phyloP scores from a whole-genome alignment of 2,113 vertebrate species.

The Gasterosteus aculeatus region DNA sequence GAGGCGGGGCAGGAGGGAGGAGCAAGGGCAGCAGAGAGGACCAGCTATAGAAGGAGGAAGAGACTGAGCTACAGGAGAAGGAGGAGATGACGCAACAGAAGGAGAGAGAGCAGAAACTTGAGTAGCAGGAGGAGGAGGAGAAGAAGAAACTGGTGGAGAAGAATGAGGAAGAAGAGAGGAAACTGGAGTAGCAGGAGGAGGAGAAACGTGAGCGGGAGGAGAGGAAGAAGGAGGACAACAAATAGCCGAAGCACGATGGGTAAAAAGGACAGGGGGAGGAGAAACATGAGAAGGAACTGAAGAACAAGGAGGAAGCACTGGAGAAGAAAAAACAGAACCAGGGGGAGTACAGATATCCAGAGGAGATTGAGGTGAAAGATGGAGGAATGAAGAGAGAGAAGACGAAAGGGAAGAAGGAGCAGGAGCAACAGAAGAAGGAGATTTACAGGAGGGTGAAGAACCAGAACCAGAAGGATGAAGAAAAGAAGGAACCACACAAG shows the following conservation, averaged over 20 bases:
- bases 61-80: background rate
- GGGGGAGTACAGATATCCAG: background rate
- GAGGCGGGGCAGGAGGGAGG: constrained; percentile 67
- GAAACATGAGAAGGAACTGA: background rate
- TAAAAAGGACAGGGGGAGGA: background rate
- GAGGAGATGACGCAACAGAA: background rate
- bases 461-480: background rate
- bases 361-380: background rate
- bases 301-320: background rate
- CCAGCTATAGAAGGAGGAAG: background rate
- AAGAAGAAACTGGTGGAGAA: background rate
- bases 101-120: background rate
- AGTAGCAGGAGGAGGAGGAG: background rate
- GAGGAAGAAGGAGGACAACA: background rate
- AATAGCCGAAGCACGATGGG: background rate
- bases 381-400: background rate
- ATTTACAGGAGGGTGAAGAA: background rate
- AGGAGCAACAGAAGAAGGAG: background rate
- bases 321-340: background rate
- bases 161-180: background rate
- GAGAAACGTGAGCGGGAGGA: background rate
- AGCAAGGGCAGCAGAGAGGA: constrained; percentile 56
- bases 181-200: background rate
- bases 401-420: background rate
- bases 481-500: background rate